Percentiles rank a stretch among this genome's conserved stretches.
These are phyloP conservation scores for Mormoops blainvillei DNA, from an alignment of 2,113 vertebrate genomes.

Conservation along the genomic window DNA sequence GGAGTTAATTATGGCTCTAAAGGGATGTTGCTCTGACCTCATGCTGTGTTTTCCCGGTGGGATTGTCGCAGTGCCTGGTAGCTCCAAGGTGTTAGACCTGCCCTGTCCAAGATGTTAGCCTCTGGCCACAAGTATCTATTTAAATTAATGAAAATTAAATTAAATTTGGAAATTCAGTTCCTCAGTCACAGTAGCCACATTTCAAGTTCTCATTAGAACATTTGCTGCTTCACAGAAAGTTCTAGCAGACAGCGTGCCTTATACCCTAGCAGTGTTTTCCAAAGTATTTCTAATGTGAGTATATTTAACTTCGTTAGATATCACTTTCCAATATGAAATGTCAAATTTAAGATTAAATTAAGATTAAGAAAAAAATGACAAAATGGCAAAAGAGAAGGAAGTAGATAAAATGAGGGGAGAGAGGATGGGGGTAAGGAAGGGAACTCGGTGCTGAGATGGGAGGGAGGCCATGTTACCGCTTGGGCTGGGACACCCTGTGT, in stretches of 20 bases:
- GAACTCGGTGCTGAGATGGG: rapidly evolving
- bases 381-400: background rate
- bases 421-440: background rate
- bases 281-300: background rate
- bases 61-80: rapidly evolving
- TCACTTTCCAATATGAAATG: background rate
- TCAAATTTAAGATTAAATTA: background rate
- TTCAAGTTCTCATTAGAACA: background rate
- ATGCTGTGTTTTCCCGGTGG: background rate
- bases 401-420: background rate
- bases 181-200: background rate
- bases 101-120: background rate
- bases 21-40: background rate
- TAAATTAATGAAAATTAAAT: background rate
- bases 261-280: background rate
- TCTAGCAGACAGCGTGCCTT: background rate
- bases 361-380: background rate
- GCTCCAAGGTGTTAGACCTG: background rate
- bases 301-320: background rate
- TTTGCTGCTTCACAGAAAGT: background rate
- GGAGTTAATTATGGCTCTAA: background rate
- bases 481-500: rapidly evolving
- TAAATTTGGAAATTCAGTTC: background rate
- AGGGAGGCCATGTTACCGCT: too few relatives aligned
- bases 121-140: background rate